These are phyloP conservation scores for Cottus gobio DNA, from an alignment of 2,113 vertebrate species.

Conservation along the genomic window DNA sequence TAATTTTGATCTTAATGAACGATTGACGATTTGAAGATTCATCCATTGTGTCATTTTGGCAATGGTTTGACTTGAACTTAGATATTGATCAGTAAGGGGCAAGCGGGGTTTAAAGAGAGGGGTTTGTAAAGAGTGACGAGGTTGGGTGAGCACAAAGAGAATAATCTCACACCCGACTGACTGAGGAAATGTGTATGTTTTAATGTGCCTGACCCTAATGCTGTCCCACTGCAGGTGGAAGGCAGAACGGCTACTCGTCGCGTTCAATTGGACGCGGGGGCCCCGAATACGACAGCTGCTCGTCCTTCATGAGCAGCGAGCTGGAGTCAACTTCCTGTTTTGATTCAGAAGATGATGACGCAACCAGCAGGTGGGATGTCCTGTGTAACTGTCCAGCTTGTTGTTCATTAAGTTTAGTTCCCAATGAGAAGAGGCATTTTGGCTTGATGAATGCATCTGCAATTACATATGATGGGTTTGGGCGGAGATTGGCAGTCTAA, in stretches of 20 bases:
- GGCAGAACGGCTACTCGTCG: conserved; percentile 79
- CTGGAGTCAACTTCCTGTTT: conserved; percentile 98
- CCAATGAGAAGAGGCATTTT: neutral
- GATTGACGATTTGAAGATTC: neutral
- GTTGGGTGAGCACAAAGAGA: neutral
- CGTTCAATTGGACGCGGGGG: conserved; percentile 81
- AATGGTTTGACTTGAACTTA: neutral
- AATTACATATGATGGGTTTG: conserved; percentile 32
- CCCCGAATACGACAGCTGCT: conserved; percentile 93
- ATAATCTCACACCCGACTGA: neutral
- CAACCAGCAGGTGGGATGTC: conserved; percentile 92
- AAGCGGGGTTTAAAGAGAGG: neutral
- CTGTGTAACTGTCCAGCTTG: neutral
- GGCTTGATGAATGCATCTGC: conserved; percentile 28
- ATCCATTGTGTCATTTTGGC: neutral
- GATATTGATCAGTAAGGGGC: neutral
- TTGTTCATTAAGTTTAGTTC: conserved; percentile 6
- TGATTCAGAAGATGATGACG: conserved; percentile 96
- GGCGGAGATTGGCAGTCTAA: conserved; percentile 41
- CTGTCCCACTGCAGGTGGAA: conserved; percentile 68
- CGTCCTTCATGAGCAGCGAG: conserved; percentile 98
- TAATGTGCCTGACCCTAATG: neutral
- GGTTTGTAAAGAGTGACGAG: neutral
- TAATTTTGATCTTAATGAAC: neutral
- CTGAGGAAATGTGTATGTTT: neutral